Evolutionary conservation across 2,113 vertebrate genomes (phyloP).

Genomic region (Phrynocephalus versicolor): DNA sequence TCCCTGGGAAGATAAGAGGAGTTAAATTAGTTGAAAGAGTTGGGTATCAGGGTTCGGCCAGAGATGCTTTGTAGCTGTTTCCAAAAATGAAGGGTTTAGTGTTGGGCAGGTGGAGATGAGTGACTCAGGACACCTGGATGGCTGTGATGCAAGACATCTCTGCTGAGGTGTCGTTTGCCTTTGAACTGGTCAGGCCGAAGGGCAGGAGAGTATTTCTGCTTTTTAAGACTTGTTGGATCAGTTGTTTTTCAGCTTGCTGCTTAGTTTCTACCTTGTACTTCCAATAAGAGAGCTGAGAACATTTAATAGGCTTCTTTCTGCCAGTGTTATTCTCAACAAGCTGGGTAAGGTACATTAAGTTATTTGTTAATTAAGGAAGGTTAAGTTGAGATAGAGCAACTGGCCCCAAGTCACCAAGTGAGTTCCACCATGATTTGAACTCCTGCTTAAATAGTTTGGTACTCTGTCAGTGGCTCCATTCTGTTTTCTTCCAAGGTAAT

Average conservation of each 20-base stretch:
- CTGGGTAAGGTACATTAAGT: neutral
- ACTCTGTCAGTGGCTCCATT: too few species aligned
- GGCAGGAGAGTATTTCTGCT: neutral
- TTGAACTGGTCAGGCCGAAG: neutral
- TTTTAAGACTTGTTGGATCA: neutral
- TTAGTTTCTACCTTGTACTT: neutral
- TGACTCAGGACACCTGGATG: neutral
- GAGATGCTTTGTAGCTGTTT: neutral
- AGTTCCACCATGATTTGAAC: neutral
- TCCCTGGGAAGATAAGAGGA: too few species aligned
- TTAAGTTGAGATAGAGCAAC: neutral
- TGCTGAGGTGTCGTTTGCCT: neutral
- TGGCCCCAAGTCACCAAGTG: neutral
- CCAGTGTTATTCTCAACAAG: neutral
- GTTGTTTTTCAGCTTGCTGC: neutral
- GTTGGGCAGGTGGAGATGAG: neutral
- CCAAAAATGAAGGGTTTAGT: neutral
- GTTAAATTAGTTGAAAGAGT: neutral
- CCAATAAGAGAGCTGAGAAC: neutral
- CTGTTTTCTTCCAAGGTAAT: neutral
- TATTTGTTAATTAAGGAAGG: too few species aligned
- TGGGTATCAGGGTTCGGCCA: neutral
- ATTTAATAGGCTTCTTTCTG: neutral
- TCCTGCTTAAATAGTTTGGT: neutral
- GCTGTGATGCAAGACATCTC: neutral